A percentile compares a stretch with the other conserved stretches of the same genome.
phyloP scores from a whole-genome alignment of 2,797 vertebrate species.

The Melanotaenia parkinsoni region DNA sequence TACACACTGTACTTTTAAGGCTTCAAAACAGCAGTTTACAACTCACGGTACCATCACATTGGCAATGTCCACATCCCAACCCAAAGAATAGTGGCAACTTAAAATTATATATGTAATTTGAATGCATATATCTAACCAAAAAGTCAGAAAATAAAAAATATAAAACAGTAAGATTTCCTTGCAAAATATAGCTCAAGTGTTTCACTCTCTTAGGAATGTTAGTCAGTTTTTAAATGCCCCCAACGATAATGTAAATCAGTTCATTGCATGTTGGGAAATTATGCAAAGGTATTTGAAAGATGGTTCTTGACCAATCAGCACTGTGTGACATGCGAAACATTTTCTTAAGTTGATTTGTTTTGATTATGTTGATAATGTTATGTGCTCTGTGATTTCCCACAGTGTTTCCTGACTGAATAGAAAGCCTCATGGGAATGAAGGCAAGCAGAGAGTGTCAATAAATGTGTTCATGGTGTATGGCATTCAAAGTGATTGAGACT shows the following conservation, averaged over 20 bases:
- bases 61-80: neutral
- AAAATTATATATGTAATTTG: neutral
- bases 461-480: slow-evolving; percentile 36
- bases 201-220: neutral
- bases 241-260: neutral
- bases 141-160: neutral
- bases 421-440: slow-evolving; percentile 52
- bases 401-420: slow-evolving; percentile 49
- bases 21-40: neutral
- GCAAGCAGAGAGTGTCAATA: neutral
- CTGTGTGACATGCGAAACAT: neutral
- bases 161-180: neutral
- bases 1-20: neutral
- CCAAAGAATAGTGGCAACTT: neutral
- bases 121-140: neutral
- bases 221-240: neutral
- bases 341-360: slow-evolving; percentile 68
- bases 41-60: neutral
- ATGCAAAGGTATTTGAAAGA: neutral
- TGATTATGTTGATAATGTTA: slow-evolving; percentile 54
- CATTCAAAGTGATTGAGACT: slow-evolving; percentile 50
- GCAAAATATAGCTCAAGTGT: neutral
- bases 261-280: neutral
- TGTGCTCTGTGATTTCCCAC: slow-evolving; percentile 43
- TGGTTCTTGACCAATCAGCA: neutral